Evolutionary conservation across 1,140 invertebrate genomes (phyloP), one percentile per base, ranked within the genome.

Genomic region (Mercenaria mercenaria): DNA sequence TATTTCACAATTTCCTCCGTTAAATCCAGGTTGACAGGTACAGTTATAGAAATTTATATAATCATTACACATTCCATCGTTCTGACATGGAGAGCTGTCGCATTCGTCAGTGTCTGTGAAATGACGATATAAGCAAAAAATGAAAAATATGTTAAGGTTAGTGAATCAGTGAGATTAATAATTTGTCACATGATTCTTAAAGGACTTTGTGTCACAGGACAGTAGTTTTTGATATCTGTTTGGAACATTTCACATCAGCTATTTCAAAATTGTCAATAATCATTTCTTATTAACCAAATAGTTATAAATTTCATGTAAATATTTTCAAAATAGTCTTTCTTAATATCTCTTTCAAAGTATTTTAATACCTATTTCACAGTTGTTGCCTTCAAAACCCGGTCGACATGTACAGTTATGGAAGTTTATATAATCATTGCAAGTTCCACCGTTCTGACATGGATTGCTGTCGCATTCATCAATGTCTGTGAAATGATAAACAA

Each of bases 381-480:
- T 50, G n/a, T 32, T 64, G 6, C 79, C 79, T 32, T 39, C 20
- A 32, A 26, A 81, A 18, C 79, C 79, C 18, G 79, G 79, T 34
- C 8, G 23, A 81, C 79, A 81, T 8, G 18, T 3, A 64, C 79
- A 81, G 6, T 20, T 37, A 41, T 61, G 59, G 4, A 8, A n/a
- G 32, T 81, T 81, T 10, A 61, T n/a, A 43, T 26, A 18, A 47
- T 81, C 56, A 0, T n/a, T 39, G 32, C 79, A 81, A 20, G 26
- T 61, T 23, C 26, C 79, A 1, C 32, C 32, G 37, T 81, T 81
- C 34, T 32, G 0, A 59, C 79, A 81, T 6, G 79, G 79, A 39
- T 81, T 81, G 20, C 26, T 37, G n/a, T 8, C 34, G 56, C 79
- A 81, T 59, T 81, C 79, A 41, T 81, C 59, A 26, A 81, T 64